phyloP scores from a whole-genome alignment of 2,888 invertebrate species.

The Dicranocentrus wangi region DNA sequence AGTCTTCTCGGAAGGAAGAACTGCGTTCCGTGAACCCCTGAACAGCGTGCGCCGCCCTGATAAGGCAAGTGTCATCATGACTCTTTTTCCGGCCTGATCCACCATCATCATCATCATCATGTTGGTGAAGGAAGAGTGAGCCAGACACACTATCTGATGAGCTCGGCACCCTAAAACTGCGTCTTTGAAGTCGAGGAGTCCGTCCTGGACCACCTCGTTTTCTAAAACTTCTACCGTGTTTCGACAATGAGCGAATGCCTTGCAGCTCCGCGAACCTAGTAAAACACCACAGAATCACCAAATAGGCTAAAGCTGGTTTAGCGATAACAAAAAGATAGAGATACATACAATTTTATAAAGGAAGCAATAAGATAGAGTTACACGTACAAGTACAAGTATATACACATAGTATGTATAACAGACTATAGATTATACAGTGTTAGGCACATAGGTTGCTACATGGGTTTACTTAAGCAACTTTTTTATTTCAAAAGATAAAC shows the following conservation, averaged over 20 bases:
- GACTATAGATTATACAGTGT: no score
- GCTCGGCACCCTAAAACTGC: constrained; percentile 65
- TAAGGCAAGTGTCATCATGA: constrained; percentile 48
- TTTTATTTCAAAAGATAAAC: no score
- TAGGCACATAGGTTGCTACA: no score
- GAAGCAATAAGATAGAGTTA: constrained; percentile 21
- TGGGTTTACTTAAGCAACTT: no score
- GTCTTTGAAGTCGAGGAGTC: constrained; percentile 69
- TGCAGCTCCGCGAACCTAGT: constrained; percentile 64
- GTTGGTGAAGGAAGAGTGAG: constrained; percentile 31
- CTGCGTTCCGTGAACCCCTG: constrained; percentile 56
- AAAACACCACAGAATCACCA: constrained; percentile 67
- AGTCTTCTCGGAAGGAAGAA: constrained; percentile 66
- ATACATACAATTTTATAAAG: constrained; percentile 18
- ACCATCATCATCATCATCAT: constrained; percentile 32
- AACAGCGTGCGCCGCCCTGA: constrained; percentile 9
- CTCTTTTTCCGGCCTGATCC: constrained; percentile 34
- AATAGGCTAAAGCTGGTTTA: constrained; percentile 60
- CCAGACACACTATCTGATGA: constrained; percentile 59
- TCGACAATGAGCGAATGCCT: constrained; percentile 61
- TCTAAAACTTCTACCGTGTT: constrained; percentile 67
- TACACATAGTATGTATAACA: no score
- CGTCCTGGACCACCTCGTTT: constrained; percentile 66
- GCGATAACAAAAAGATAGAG: constrained; percentile 46
- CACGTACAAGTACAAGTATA: no score